Base-by-base conservation (phyloP, 2,797 vertebrate genomes). In the Chaetophractus vellerosus region DNA sequence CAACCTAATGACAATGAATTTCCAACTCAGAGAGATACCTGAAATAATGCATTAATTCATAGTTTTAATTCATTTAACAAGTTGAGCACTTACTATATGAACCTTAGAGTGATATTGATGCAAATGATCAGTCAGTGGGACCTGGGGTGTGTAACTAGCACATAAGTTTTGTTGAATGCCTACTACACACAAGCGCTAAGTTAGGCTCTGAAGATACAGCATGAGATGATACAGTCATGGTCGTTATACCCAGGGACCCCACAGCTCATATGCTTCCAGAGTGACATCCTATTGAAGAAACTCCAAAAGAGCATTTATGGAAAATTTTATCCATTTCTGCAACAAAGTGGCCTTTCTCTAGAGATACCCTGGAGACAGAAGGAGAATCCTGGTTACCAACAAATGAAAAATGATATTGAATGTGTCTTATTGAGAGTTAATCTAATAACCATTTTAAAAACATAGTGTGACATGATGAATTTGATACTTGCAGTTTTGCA, bases 371-470 rank as follows among this genome's bases (percentile, higher is more conserved):
- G 33, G 31, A 69, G 12, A 48, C 38, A 78, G 16, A 80, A 90
- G 38, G 14, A 63, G 19, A 76, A 78, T 72, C 28, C 68, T 92
- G 10, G 18, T 81, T 61, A 31, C 33, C 33, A 82, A 68, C 3
- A 2, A 68, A 61, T 68, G 5, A 95, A 66, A 87, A 57, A 89
- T 86, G 38, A 45, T 81, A 55, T 52, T 4, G 31, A 74, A 26
- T 80, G 28, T 41, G 9, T 55, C 12, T 71, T 55, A 38, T 8
- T 55, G 45, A 78, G 38, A 50, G 19, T 94, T 92, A 91, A 66
- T 84, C 12, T 80, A 97, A 78, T 76, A 88, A 63, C 26, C 28
- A 74, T 71, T 94, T 91, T 38, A 50, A 90, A 94, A 91, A 38
- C 55, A 61, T 81, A 21, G 15, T 82, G 36, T 66, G 38, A 68